Evolutionary conservation across 2,888 invertebrate species (phyloP).

Genomic region (Drosophila subquinaria): DNA sequence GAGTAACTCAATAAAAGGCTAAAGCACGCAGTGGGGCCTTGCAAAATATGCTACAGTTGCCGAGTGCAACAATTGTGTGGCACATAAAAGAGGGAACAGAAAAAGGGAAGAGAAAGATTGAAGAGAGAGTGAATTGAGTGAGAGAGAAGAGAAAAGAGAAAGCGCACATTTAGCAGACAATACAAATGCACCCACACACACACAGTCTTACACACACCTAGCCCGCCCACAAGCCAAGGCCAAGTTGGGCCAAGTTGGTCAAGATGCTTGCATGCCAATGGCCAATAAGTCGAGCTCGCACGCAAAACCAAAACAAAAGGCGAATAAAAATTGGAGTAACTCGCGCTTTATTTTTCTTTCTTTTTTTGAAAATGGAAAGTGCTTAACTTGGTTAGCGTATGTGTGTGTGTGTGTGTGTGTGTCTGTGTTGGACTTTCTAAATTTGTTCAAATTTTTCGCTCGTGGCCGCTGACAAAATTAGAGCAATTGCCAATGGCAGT

Average conservation of each 20-base stretch:
- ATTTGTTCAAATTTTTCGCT: conserved; percentile 44
- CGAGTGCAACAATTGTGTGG: conserved; percentile 53
- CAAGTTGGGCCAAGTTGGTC: conserved; percentile 70
- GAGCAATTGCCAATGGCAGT: conserved; percentile 51
- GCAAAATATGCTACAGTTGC: conserved; percentile 45
- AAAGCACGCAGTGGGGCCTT: conserved; percentile 46
- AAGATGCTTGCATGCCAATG: conserved; percentile 77
- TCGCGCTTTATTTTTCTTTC: conserved; percentile 16
- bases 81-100: conserved; percentile 12
- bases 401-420: conserved; percentile 36
- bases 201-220: neutral
- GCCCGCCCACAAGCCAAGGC: conserved; percentile 44
- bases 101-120: neutral
- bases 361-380: conserved; percentile 62
- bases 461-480: conserved; percentile 68
- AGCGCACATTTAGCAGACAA: conserved; percentile 48
- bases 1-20: conserved; percentile 62
- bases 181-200: conserved; percentile 32
- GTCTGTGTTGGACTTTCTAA: conserved; percentile 46
- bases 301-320: conserved; percentile 66
- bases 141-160: neutral
- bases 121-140: conserved; percentile 5
- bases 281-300: conserved; percentile 72
- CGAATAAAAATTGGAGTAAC: conserved; percentile 47
- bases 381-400: conserved; percentile 21